Evolutionary conservation across 2,888 invertebrate species (phyloP).

Genomic region (Chrysolina americana): DNA sequence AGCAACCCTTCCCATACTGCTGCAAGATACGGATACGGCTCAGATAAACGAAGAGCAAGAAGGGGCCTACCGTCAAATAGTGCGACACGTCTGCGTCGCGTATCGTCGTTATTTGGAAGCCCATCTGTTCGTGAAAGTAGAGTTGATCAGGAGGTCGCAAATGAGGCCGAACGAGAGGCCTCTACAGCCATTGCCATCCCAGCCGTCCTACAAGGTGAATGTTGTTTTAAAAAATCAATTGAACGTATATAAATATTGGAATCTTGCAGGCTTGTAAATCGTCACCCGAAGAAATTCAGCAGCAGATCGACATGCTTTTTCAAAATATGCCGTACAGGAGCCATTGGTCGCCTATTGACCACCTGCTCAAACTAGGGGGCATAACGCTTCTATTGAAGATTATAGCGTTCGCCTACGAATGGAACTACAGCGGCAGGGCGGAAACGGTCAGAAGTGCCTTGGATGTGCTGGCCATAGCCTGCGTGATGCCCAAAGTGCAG

Average conservation of each 20-base stretch:
- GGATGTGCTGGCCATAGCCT: conserved; percentile 92
- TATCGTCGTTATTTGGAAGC: conserved; percentile 93
- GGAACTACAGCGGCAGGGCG: conserved; percentile 90
- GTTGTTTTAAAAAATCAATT: conserved; percentile 7
- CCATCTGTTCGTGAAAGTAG: conserved; percentile 86
- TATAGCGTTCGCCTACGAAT: conserved; percentile 90
- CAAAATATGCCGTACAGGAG: conserved; percentile 82
- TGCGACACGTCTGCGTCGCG: conserved; percentile 91
- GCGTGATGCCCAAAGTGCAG: conserved; percentile 88
- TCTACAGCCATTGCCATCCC: conserved; percentile 62
- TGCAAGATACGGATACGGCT: conserved; percentile 79
- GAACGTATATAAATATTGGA: not conserved
- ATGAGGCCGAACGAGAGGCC: conserved; percentile 65
- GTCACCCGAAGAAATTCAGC: conserved; percentile 86
- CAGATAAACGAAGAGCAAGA: conserved; percentile 88
- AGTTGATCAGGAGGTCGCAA: conserved; percentile 77
- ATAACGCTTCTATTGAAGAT: conserved; percentile 86
- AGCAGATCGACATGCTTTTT: conserved; percentile 87
- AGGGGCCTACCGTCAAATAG: conserved; percentile 91
- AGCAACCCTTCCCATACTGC: conserved; percentile 87
- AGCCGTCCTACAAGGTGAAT: conserved; percentile 69
- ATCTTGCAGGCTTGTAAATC: conserved; percentile 75
- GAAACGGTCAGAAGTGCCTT: conserved; percentile 87
- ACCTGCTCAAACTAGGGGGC: conserved; percentile 87
- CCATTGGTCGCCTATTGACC: conserved; percentile 92